These are phyloP conservation scores for Sesamia inferens DNA, from an alignment of 2,888 invertebrate genomes.

Conservation along the genomic window DNA sequence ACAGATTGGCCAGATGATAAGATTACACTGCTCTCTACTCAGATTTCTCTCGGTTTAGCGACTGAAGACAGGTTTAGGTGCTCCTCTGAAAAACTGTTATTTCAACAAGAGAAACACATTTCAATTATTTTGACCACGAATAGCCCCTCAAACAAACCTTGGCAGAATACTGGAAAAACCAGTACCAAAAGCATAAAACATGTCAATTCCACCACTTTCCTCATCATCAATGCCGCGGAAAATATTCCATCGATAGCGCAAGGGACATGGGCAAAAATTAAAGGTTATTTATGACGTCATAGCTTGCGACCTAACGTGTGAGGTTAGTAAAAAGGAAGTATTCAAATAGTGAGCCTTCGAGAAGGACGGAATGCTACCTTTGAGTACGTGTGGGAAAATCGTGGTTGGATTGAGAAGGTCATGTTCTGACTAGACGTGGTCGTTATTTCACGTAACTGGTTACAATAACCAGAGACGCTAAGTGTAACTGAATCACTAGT, in stretches of 20 bases:
- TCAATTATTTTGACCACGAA: constrained; percentile 28
- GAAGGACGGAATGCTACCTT: constrained; percentile 30
- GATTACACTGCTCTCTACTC: neutral
- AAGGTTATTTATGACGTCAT: constrained; percentile 31
- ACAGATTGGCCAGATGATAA: too few species aligned
- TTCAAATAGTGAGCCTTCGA: constrained; percentile 31
- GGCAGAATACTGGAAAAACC: constrained; percentile 29
- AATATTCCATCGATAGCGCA: constrained; percentile 35
- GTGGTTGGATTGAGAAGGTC: constrained; percentile 33
- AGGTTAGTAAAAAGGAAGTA: constrained; percentile 52
- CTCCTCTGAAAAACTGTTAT: neutral
- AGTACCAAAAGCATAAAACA: constrained; percentile 14
- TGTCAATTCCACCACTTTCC: constrained; percentile 37
- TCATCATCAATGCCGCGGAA: constrained; percentile 51
- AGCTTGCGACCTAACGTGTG: constrained; percentile 4
- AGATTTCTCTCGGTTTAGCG: neutral
- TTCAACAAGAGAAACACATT: neutral
- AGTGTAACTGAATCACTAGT: too few species aligned
- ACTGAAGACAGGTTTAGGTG: neutral
- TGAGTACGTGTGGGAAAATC: constrained; percentile 14
- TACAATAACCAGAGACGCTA: too few species aligned
- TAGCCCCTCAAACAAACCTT: constrained; percentile 35
- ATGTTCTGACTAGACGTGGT: neutral
- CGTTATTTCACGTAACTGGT: too few species aligned
- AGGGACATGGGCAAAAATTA: constrained; percentile 14